These are phyloP conservation scores for Etheostoma spectabile DNA, from an alignment of 2,113 vertebrate genomes.

Conservation along the genomic window DNA sequence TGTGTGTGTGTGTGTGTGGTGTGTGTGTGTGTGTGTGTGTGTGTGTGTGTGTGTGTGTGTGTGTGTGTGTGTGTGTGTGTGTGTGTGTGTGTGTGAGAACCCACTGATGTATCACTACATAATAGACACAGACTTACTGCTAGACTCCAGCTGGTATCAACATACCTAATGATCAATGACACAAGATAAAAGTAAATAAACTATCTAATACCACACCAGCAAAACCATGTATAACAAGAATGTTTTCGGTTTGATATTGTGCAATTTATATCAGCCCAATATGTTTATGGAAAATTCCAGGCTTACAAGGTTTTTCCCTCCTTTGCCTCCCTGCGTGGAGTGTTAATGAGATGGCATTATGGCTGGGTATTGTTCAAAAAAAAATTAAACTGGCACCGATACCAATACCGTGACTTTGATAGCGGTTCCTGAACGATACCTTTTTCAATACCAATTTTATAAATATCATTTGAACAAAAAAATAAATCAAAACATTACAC, in stretches of 20 bases:
- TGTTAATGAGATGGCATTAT: not conserved
- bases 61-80: too few relatives aligned
- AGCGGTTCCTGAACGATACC: too few relatives aligned
- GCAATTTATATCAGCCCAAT: not conserved
- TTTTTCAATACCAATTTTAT: too few relatives aligned
- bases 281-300: not conserved
- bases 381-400: too few relatives aligned
- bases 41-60: too few relatives aligned
- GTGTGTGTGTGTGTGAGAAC: conserved; percentile 10
- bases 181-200: not conserved
- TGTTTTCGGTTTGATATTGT: not conserved
- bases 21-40: too few relatives aligned
- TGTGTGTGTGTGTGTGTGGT: not conserved
- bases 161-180: not conserved
- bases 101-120: conserved; percentile 5
- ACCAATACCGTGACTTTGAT: too few relatives aligned
- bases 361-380: too few relatives aligned
- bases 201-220: too few relatives aligned
- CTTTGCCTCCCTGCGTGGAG: not conserved
- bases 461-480: too few relatives aligned
- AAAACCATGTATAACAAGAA: conserved; percentile 2
- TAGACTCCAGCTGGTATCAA: not conserved
- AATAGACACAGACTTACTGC: not conserved
- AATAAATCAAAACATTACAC: too few relatives aligned
- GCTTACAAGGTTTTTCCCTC: not conserved